phyloP scores from a whole-genome alignment of 2,888 invertebrate genomes.

The Pelosia muscerda region DNA sequence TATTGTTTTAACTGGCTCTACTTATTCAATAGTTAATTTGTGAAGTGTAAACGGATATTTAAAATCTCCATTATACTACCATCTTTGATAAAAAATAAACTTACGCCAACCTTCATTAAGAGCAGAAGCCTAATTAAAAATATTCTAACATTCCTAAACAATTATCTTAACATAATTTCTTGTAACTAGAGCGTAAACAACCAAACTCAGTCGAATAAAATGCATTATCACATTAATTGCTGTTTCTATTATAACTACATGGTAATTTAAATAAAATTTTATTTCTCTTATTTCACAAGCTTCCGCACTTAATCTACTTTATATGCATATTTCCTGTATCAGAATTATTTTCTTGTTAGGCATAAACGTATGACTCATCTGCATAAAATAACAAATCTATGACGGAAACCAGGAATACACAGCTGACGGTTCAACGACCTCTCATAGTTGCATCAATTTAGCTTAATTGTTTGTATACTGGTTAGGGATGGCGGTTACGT shows the following conservation, averaged over 20 bases:
- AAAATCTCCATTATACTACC: too few relatives aligned
- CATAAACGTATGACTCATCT: constrained; percentile 15
- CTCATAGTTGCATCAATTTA: constrained; percentile 76
- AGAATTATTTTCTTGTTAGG: background rate
- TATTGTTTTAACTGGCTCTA: too few relatives aligned
- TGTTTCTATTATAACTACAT: constrained; percentile 4
- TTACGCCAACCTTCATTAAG: background rate
- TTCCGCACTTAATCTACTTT: background rate
- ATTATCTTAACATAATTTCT: constrained; percentile 2
- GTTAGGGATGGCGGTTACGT: constrained; percentile 39
- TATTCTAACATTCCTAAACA: background rate
- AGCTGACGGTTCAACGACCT: constrained; percentile 68
- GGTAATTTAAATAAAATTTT: background rate
- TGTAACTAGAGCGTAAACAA: constrained; percentile 3
- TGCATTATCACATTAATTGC: constrained; percentile 4
- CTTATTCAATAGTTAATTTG: background rate
- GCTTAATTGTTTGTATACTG: constrained; percentile 74
- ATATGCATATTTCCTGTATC: background rate
- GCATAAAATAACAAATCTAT: constrained; percentile 35
- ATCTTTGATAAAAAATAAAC: background rate
- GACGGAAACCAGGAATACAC: constrained; percentile 70
- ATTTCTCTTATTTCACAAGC: constrained; percentile 1
- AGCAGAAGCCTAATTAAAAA: background rate
- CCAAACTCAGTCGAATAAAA: constrained; percentile 1
- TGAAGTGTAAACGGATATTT: too few relatives aligned